These are phyloP conservation scores for Xiphias gladius DNA, from an alignment of 2,113 vertebrate species.

Conservation along the genomic window DNA sequence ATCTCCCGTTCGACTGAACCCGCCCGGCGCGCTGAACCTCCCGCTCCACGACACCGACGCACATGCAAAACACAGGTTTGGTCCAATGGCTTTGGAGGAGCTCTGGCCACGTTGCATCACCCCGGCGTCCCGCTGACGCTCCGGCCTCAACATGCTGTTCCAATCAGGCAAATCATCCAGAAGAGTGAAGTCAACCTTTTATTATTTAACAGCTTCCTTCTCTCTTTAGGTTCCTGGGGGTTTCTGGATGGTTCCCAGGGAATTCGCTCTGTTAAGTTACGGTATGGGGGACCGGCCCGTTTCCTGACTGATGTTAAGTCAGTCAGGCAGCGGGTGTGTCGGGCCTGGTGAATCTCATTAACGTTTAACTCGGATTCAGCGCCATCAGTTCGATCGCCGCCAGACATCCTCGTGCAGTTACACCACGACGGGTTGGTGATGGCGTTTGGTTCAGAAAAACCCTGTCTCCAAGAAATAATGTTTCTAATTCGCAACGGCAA, in stretches of 20 bases:
- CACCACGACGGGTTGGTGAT: background rate
- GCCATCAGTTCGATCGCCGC: slow-evolving; percentile 9
- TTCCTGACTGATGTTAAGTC: slow-evolving; percentile 73
- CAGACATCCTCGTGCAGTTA: background rate
- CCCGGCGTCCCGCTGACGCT: slow-evolving; percentile 55
- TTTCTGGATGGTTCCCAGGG: slow-evolving; percentile 76
- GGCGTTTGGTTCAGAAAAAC: slow-evolving; percentile 1
- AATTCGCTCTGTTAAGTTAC: slow-evolving; percentile 58
- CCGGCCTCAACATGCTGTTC: slow-evolving; percentile 74
- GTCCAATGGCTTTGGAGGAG: slow-evolving; percentile 38
- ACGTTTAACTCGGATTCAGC: slow-evolving; percentile 33
- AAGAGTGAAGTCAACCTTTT: slow-evolving; percentile 82
- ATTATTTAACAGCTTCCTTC: slow-evolving; percentile 83
- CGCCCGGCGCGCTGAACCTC: slow-evolving; percentile 36
- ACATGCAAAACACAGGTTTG: slow-evolving; percentile 9
- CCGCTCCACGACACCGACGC: slow-evolving; percentile 39
- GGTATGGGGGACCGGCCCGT: slow-evolving; percentile 39
- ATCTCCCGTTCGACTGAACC: slow-evolving; percentile 35
- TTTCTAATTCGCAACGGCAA: background rate
- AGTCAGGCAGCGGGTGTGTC: slow-evolving; percentile 56
- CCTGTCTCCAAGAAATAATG: background rate
- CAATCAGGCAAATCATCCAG: slow-evolving; percentile 81
- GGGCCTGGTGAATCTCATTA: slow-evolving; percentile 67
- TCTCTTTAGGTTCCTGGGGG: slow-evolving; percentile 74
- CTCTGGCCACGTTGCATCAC: slow-evolving; percentile 66